A percentile compares a stretch with the other conserved stretches of the same genome.
Conservation (phyloP, 2,113 vertebrate species). For the Anolis sagrei region DNA sequence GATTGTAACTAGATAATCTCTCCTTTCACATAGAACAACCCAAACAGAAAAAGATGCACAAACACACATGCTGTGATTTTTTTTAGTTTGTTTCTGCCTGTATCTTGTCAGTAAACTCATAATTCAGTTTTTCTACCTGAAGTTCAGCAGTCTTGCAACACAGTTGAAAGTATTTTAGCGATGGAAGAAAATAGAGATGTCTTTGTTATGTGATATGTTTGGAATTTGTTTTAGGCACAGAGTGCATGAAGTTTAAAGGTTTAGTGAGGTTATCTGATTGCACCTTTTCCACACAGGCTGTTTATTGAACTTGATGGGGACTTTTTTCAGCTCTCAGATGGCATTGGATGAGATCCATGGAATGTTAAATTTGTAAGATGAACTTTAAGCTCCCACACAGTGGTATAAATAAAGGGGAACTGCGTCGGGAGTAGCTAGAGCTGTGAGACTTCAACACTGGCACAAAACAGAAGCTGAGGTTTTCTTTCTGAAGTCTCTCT, state of each 20-base stretch:
- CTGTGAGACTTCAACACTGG: background rate
- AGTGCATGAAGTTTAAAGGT: conserved; percentile 53
- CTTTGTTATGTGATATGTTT: conserved; percentile 35
- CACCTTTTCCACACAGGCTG: conserved; percentile 28
- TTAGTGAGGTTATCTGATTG: conserved; percentile 49
- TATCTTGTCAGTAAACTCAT: background rate
- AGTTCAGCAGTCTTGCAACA: background rate
- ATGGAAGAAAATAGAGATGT: conserved; percentile 40
- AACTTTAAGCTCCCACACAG: background rate
- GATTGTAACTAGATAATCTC: background rate
- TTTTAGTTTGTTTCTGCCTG: background rate
- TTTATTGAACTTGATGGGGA: conserved; percentile 14
- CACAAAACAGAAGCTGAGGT: background rate
- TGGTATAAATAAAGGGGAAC: background rate
- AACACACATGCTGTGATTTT: background rate
- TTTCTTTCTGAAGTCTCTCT: background rate
- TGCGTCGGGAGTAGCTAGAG: background rate
- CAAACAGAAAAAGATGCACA: background rate
- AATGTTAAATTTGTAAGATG: background rate
- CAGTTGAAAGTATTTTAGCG: conserved; percentile 13
- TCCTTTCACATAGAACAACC: no score
- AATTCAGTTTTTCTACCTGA: background rate
- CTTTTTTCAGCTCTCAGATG: conserved; percentile 14
- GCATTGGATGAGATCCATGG: background rate
- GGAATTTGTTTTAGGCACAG: conserved; percentile 20